phyloP scores from a whole-genome alignment of 2,113 vertebrate species.

The Ameiurus melas region DNA sequence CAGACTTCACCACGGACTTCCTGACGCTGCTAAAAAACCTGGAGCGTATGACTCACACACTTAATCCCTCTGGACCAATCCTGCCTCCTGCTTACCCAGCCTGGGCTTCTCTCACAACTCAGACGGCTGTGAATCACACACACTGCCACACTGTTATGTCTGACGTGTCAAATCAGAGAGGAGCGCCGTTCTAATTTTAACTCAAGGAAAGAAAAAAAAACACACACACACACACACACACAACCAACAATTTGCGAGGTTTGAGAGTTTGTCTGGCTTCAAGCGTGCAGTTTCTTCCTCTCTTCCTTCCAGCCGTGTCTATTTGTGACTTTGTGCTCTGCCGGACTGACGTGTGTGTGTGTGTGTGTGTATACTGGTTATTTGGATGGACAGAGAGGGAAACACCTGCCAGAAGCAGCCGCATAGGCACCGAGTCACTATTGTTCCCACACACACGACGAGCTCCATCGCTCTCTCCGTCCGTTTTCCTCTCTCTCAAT shows the following conservation, averaged over 20 bases:
- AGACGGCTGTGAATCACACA: slow-evolving; percentile 19
- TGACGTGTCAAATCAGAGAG: slow-evolving; percentile 43
- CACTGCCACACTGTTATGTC: slow-evolving; percentile 45
- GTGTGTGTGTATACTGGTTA: slow-evolving; percentile 27
- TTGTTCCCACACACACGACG: slow-evolving; percentile 51
- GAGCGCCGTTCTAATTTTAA: slow-evolving; percentile 35
- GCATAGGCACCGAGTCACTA: slow-evolving; percentile 44
- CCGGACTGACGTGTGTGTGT: slow-evolving; percentile 47
- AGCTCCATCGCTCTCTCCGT: slow-evolving; percentile 38
- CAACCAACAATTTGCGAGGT: neutral
- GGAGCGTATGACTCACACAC: slow-evolving; percentile 22
- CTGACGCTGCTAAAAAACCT: slow-evolving; percentile 17
- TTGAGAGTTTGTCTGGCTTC: slow-evolving; percentile 24
- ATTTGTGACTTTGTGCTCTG: slow-evolving; percentile 55
- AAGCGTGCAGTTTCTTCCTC: slow-evolving; percentile 40
- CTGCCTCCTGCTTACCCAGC: neutral
- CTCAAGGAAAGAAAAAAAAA: neutral
- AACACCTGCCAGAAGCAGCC: slow-evolving; percentile 65
- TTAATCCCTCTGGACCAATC: slow-evolving; percentile 6
- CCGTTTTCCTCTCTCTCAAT: neutral
- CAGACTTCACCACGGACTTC: slow-evolving; percentile 12
- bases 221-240: slow-evolving; percentile 1
- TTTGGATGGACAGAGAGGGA: slow-evolving; percentile 58
- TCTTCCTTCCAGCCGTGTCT: slow-evolving; percentile 58
- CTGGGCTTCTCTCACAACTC: slow-evolving; percentile 21